Conservation (phyloP, 1,140 invertebrate species). For the Psilanteris sp. region DNA sequence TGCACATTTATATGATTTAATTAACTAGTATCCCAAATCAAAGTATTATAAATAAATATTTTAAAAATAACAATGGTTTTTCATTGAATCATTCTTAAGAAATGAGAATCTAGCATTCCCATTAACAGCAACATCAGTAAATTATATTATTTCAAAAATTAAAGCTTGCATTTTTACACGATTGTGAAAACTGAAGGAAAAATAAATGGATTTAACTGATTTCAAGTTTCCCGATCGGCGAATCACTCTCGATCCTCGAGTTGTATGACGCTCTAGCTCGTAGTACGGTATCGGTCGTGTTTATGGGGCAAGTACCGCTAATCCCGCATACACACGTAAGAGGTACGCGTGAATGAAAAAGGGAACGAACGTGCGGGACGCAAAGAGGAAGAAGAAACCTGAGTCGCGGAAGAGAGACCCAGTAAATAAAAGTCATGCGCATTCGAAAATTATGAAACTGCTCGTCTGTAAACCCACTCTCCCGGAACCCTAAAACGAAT, state of each 20-base stretch:
- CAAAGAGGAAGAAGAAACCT: slow-evolving; percentile 26
- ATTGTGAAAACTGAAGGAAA: slow-evolving; percentile 7
- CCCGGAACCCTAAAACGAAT: slow-evolving; percentile 37
- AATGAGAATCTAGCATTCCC: too few relatives aligned
- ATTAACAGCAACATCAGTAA: too few relatives aligned
- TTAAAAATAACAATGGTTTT: too few relatives aligned
- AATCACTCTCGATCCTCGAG: slow-evolving; percentile 64
- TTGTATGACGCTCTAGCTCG: slow-evolving; percentile 57
- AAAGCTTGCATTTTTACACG: too few relatives aligned
- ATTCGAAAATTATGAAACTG: slow-evolving; percentile 55
- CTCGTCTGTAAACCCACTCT: slow-evolving; percentile 32
- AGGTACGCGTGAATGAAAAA: slow-evolving; percentile 54
- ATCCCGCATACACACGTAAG: slow-evolving; percentile 57
- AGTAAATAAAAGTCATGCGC: slow-evolving; percentile 47
- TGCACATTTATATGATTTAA: too few relatives aligned
- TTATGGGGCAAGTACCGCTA: slow-evolving; percentile 63
- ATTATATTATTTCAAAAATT: too few relatives aligned
- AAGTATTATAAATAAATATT: too few relatives aligned
- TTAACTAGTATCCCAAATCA: too few relatives aligned
- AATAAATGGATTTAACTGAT: slow-evolving; percentile 47
- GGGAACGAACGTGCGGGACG: slow-evolving; percentile 47
- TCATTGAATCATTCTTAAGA: too few relatives aligned
- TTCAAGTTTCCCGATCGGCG: slow-evolving; percentile 44
- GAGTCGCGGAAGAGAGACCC: slow-evolving; percentile 44
- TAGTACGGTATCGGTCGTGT: slow-evolving; percentile 61